Conservation (phyloP, 2,888 invertebrate species). For the Cerastis leucographa region DNA sequence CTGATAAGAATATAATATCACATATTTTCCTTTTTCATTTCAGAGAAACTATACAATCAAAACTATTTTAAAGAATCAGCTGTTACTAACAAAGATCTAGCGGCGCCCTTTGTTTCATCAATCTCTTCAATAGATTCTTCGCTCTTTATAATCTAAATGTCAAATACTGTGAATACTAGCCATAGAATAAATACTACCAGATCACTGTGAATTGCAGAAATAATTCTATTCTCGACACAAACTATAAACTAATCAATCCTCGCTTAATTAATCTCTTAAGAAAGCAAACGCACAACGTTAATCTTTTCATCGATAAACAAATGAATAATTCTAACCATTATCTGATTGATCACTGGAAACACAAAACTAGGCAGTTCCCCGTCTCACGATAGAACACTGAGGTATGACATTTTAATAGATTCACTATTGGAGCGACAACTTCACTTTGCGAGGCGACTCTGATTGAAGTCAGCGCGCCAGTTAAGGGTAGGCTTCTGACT, state of each 20-base stretch:
- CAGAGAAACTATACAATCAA: neutral
- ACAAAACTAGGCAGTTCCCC: conserved; percentile 34
- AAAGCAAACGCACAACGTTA: neutral
- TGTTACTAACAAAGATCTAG: neutral
- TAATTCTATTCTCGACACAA: neutral
- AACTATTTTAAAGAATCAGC: neutral
- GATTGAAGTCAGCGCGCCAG: conserved; percentile 73
- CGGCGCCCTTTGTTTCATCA: neutral
- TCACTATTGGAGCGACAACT: conserved; percentile 70
- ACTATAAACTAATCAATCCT: neutral
- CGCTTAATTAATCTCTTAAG: neutral
- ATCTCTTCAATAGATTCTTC: neutral
- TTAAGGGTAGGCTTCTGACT: conserved; percentile 71
- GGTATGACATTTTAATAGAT: conserved; percentile 65
- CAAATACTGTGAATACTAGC: neutral
- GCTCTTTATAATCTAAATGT: neutral
- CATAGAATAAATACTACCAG: neutral
- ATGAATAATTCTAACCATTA: conserved; percentile 59
- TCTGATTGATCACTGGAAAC: conserved; percentile 26
- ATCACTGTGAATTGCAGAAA: neutral
- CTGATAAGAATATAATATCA: neutral
- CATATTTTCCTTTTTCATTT: neutral
- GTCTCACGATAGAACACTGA: conserved; percentile 45
- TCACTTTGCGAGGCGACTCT: conserved; percentile 72
- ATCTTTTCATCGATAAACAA: conserved; percentile 7